Base-by-base conservation (phyloP, 2,888 invertebrate genomes). In the Drosophila anomalata region DNA sequence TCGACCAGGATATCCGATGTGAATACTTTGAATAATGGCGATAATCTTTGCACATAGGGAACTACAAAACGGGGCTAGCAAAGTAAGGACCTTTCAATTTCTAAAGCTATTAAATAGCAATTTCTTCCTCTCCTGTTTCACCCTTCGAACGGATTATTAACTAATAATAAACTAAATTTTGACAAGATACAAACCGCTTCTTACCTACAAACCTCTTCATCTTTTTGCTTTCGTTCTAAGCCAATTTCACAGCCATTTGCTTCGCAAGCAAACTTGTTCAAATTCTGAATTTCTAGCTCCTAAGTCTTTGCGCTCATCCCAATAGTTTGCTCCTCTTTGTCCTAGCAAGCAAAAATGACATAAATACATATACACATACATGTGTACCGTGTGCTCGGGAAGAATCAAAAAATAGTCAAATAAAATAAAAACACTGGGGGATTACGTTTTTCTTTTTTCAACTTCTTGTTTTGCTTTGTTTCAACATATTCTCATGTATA, bases 181-280 rank as follows among this genome's bases (percentile, higher is more conserved):
- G 24, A 52, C 39, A 46, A 48, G 50, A 54, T 61, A 54, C 42
- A 56, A 46, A 53, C 36, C 39, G 29, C 17, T 50, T 29, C 9
- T 24, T 20, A 9, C 33, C 33, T 33, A 24, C 46, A 17, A 36
- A 20, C 54, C 41, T 17, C 24, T 11, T 20, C 36, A 31, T n/a
- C n/a, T 55, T 44, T 20, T 39, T 12, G 41, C 33, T 36, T 50
- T 48, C 41, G 24, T 48, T 77, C 61, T 48, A 66, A 83, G 78
- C 79, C 81, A 87, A 84, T 81, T 87, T 85, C 84, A 85, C 84
- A 85, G 84, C 84, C 84, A 56, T 87, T 87, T 81, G 74, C 83
- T 79, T 79, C 69, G 80, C 71, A 56, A 53, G 59, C 75, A 73
- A 73, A 62, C 71, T 58, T 56, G 29, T 76, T 73, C 62, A 59